Evolutionary conservation across 1,140 invertebrate genomes (phyloP).

Genomic region (Euura lappo): DNA sequence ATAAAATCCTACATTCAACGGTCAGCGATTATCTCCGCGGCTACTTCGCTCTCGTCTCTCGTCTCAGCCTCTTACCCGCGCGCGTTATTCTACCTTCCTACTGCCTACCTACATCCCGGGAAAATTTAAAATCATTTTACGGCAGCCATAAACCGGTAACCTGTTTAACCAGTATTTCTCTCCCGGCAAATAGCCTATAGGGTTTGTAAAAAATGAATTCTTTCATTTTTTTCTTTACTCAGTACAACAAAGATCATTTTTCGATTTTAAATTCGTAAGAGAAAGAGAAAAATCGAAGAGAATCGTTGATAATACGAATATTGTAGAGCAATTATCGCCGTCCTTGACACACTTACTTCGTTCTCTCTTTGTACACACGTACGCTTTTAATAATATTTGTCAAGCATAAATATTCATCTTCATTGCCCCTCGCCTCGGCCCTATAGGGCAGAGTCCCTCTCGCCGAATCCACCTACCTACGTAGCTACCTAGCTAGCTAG

Average conservation of each 20-base stretch:
- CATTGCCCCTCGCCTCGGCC: neutral
- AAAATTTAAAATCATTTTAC: constrained; percentile 59
- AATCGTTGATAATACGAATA: too few species aligned
- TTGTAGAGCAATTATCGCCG: neutral
- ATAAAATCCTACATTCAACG: constrained; percentile 7
- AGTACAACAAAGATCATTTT: too few species aligned
- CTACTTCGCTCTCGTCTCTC: neutral
- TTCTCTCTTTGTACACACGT: neutral
- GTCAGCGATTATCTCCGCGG: neutral
- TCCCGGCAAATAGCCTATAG: neutral
- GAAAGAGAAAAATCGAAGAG: too few species aligned
- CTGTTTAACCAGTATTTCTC: constrained; percentile 54
- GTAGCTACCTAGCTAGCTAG: neutral
- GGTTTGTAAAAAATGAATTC: neutral
- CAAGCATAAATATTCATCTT: constrained; percentile 5
- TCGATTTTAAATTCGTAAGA: too few species aligned
- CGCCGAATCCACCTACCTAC: neutral
- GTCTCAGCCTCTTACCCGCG: constrained; percentile 23
- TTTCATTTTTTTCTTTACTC: too few species aligned
- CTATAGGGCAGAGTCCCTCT: neutral
- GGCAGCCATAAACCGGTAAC: constrained; percentile 55
- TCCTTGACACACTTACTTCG: neutral
- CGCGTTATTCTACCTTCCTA: constrained; percentile 25
- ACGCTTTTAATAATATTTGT: constrained; percentile 5
- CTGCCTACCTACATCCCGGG: constrained; percentile 34